Evolutionary conservation across 2,888 invertebrate species (phyloP).

Genomic region (Eupithecia centaureata): DNA sequence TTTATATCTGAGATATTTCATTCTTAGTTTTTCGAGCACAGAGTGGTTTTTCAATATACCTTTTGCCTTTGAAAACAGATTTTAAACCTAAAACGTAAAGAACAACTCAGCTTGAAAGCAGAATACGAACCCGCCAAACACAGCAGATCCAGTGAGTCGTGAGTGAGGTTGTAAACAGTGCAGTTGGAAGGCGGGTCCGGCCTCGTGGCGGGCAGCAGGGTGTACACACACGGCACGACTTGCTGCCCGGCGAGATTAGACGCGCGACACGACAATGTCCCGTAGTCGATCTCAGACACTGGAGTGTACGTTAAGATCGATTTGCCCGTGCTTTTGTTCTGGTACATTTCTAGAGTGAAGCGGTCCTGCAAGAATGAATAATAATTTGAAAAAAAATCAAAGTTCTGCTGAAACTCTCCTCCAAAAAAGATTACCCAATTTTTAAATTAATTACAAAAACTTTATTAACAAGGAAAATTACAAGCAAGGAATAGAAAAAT

Average conservation of each 20-base stretch:
- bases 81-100: neutral
- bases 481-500: too few species aligned
- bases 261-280: constrained; percentile 90
- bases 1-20: neutral
- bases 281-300: constrained; percentile 90
- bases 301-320: constrained; percentile 91
- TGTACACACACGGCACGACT: constrained; percentile 88
- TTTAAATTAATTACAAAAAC: too few species aligned
- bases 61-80: neutral
- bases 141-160: constrained; percentile 89
- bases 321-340: constrained; percentile 58
- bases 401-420: neutral
- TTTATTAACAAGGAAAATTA: too few species aligned
- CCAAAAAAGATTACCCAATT: too few species aligned
- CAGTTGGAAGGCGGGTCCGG: constrained; percentile 92
- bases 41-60: neutral
- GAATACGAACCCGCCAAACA: constrained; percentile 82
- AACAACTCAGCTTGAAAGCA: neutral
- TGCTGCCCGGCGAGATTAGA: constrained; percentile 89
- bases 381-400: neutral
- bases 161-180: constrained; percentile 90
- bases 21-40: neutral
- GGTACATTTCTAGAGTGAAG: constrained; percentile 77
- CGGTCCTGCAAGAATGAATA: constrained; percentile 66
- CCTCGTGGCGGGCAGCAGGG: constrained; percentile 89